Conservation (phyloP, 2,113 vertebrate species). For the Onychostruthus taczanowskii region DNA sequence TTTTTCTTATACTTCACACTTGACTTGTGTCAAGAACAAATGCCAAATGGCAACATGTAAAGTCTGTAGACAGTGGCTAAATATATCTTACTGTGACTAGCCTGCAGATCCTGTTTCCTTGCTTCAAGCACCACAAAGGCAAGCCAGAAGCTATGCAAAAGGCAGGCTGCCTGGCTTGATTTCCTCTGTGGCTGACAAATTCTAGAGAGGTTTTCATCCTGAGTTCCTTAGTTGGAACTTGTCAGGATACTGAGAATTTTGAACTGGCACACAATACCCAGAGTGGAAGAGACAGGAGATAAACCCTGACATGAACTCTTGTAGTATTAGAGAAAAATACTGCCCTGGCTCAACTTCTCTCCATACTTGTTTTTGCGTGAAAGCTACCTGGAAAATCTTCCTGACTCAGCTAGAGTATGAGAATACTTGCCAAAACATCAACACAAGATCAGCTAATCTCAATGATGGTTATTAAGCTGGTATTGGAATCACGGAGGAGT, state of each 20-base stretch:
- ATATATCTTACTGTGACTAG: background rate
- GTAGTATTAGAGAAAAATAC: background rate
- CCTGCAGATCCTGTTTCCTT: background rate
- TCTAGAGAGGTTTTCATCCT: background rate
- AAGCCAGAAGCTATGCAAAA: background rate
- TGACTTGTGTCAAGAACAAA: background rate
- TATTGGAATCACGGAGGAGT: background rate
- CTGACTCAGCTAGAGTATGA: background rate
- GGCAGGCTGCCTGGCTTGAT: background rate
- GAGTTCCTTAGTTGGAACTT: background rate
- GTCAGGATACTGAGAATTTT: background rate
- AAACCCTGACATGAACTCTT: background rate
- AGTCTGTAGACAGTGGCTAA: background rate
- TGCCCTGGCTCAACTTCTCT: background rate
- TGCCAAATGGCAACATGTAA: background rate
- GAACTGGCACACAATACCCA: background rate
- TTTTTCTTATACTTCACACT: slow-evolving; percentile 52
- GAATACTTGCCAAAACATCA: background rate
- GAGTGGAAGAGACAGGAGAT: background rate
- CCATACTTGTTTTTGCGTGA: background rate
- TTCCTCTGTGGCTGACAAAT: background rate
- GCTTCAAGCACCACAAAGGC: background rate
- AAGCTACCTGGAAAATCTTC: background rate
- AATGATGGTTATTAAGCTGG: background rate
- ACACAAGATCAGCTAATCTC: background rate